Evolutionary conservation across 2,888 invertebrate species (phyloP).

Genomic region (Pinctada fucata): DNA sequence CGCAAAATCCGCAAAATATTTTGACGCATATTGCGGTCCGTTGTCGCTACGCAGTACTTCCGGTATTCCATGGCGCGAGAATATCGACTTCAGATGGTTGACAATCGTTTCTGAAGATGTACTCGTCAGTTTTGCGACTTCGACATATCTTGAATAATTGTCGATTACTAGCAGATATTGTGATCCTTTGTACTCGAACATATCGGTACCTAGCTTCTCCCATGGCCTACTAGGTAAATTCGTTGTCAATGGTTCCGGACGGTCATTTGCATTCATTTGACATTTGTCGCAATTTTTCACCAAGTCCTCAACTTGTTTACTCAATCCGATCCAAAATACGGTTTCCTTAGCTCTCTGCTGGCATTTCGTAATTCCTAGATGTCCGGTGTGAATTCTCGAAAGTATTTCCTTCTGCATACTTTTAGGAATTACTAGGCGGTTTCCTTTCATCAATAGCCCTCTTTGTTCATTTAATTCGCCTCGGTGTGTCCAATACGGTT

Average conservation of each 20-base stretch:
- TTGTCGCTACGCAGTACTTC: constrained; percentile 33
- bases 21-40: constrained; percentile 32
- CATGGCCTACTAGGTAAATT: constrained; percentile 50
- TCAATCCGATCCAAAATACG: constrained; percentile 50
- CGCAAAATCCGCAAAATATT: constrained; percentile 33
- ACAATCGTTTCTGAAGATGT: constrained; percentile 35
- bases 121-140: constrained; percentile 35
- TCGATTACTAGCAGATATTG: constrained; percentile 49
- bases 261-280: constrained; percentile 36
- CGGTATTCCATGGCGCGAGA: constrained; percentile 35
- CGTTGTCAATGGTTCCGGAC: constrained; percentile 45
- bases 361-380: constrained; percentile 50
- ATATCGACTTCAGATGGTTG: constrained; percentile 46
- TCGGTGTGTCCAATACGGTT: constrained; percentile 39
- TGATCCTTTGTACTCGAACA: constrained; percentile 50
- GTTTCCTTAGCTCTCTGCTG: constrained; percentile 44
- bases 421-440: constrained; percentile 38
- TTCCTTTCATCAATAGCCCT: constrained; percentile 35
- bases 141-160: constrained; percentile 48
- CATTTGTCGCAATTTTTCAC: constrained; percentile 45
- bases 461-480: constrained; percentile 34
- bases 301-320: constrained; percentile 30
- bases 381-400: constrained; percentile 44
- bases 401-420: constrained; percentile 38
- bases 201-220: constrained; percentile 53